Evolutionary conservation across 2,888 invertebrate genomes (phyloP), one percentile per base, ranked within the genome.

Genomic region (Onchidella celtica): DNA sequence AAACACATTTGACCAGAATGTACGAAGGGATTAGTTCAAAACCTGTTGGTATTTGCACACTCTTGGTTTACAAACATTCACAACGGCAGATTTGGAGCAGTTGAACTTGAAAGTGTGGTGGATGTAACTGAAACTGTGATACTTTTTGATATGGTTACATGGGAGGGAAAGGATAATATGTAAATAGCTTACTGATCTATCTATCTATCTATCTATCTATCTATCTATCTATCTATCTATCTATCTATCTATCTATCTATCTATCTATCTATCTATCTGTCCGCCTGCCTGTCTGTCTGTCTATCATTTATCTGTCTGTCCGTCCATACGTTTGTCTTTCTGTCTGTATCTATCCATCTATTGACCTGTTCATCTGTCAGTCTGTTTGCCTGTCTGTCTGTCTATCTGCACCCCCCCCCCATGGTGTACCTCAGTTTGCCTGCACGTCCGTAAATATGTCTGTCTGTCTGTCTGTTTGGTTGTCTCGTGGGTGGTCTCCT

Each of bases 251-350:
- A 47, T 47, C 47, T 47, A 17, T 17, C 47, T 47, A n/a, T 14
- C 24, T 61, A 9, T 61, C 24, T 61, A 6, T 61, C 61, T 6
- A 27, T 61, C 61, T 24, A n/a, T 61, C 11, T 61, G n/a, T 61
- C n/a, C n/a, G 61, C 47, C 47, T 47, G 47, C 47, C 47, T 47
- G 47, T 47, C 47, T 47, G 47, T 14, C n/a, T 65, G 76, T 17
- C 47, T 47, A 47, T 47, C 17, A 17, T 47, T 17, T 47, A 17
- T 47, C 47, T 47, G 17, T 17, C 47, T 47, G 9, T 17, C 17
- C 17, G 47, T 17, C 47, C 17, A 17, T 17, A 11, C 17, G 9
- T 47, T 47, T 47, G 6, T 47, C 47, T 47, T 6, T 17, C 17
- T 47, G 47, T 47, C 47, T 47, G 47, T 47, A 17, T 47, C 47